Evolutionary conservation across 2,888 invertebrate genomes (phyloP), one percentile per base, ranked within the genome.

Genomic region (Odiellus spinosus): DNA sequence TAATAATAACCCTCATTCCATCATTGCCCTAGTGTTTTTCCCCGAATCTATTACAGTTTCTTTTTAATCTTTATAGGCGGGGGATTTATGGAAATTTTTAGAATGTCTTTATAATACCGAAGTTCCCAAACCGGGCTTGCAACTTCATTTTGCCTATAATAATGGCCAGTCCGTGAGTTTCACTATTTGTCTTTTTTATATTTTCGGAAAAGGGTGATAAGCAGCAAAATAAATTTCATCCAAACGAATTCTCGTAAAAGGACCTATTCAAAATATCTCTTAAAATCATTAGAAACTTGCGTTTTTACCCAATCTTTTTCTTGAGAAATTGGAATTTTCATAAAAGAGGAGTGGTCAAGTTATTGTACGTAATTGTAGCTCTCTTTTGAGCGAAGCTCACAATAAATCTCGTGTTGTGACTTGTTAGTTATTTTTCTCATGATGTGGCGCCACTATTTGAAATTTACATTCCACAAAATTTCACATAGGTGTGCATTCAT

Each of bases 51-150:
- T n/a, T n/a, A n/a, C n/a, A n/a, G n/a, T n/a, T n/a, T n/a, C n/a
- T n/a, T n/a, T n/a, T n/a, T n/a, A n/a, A n/a, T n/a, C n/a, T 44
- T 47, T 42, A 36, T 10, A 53, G 72, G 39, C 53, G 15, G 45
- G 47, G 17, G 15, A 72, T 60, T 63, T 77, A 40, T 68, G 69
- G 59, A 71, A 71, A 59, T 74, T 85, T 66, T 70, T 85, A 45
- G 71, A 76, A 49, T 73, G 75, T 55, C 74, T 80, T 34, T 80
- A 80, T 62, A 73, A 71, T 50, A 72, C 75, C 56, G 74, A 75
- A 53, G 71, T 83, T 47, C 80, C 82, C 33, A 76, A 76, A 60
- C 76, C 77, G 35, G 80, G 80, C 21, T 72, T 73, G 57, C 73
- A 73, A 54, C 67, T 82, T 45, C 53, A 53, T 41, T 46, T 59